Conservation (phyloP, 2,797 vertebrate species). For the Chloroceryle amazona region DNA sequence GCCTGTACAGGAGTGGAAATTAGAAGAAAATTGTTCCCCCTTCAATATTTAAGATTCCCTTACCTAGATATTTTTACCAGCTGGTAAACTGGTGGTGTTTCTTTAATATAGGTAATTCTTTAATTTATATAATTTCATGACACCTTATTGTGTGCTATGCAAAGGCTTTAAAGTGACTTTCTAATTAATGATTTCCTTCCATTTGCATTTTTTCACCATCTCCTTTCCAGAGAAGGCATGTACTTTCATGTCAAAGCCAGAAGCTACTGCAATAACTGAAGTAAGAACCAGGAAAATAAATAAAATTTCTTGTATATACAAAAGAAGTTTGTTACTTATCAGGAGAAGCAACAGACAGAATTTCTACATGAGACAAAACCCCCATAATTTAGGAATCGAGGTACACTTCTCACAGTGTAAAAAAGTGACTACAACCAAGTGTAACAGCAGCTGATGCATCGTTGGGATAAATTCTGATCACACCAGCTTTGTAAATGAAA, state of each 20-base stretch:
- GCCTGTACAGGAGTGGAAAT: neutral
- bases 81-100: neutral
- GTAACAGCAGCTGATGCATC: neutral
- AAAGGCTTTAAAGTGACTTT: neutral
- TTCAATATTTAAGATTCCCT: neutral
- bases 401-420: neutral
- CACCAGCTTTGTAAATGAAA: rapidly evolving
- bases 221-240: neutral
- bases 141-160: neutral
- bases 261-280: neutral
- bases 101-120: neutral
- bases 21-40: neutral
- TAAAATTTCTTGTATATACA: neutral
- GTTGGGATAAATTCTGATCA: neutral
- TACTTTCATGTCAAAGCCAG: neutral
- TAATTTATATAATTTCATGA: neutral
- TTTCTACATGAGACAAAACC: neutral
- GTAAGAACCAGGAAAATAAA: neutral
- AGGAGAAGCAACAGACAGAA: neutral
- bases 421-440: neutral
- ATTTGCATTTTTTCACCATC: neutral
- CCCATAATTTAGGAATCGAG: neutral
- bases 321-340: neutral
- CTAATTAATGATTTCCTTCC: neutral
- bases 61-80: neutral